phyloP scores from a whole-genome alignment of 1,140 invertebrate genomes.

The Bombus pyrosoma region DNA sequence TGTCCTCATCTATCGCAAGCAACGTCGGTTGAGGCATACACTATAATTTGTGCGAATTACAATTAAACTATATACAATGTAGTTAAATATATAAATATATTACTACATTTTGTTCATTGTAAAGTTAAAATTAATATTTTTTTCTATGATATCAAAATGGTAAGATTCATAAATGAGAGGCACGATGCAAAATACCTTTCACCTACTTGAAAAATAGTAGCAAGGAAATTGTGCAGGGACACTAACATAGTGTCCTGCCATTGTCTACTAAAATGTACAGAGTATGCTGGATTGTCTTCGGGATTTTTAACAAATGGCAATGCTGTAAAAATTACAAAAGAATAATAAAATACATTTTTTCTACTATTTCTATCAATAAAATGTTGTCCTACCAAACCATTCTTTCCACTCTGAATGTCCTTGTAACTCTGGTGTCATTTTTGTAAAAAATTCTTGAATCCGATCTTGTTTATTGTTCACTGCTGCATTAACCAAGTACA shows the following conservation, averaged over 20 bases:
- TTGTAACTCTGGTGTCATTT: slow-evolving; percentile 93
- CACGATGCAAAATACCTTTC: slow-evolving; percentile 48
- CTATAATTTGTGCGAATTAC: slow-evolving; percentile 75
- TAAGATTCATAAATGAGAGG: slow-evolving; percentile 22
- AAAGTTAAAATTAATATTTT: background rate
- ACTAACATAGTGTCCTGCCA: slow-evolving; percentile 97
- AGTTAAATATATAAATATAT: background rate
- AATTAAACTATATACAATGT: background rate
- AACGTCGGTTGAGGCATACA: slow-evolving; percentile 93
- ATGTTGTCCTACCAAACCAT: slow-evolving; percentile 93
- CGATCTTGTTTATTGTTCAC: slow-evolving; percentile 92
- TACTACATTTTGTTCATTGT: slow-evolving; percentile 8
- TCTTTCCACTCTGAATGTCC: slow-evolving; percentile 97
- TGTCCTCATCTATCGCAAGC: slow-evolving; percentile 93
- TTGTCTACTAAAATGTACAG: slow-evolving; percentile 94
- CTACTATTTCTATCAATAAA: background rate
- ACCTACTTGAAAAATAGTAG: slow-evolving; percentile 91
- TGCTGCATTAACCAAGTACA: slow-evolving; percentile 94
- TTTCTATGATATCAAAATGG: slow-evolving; percentile 33
- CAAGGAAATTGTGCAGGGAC: slow-evolving; percentile 97
- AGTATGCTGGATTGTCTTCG: slow-evolving; percentile 94
- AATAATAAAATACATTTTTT: slow-evolving; percentile 3
- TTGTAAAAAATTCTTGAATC: slow-evolving; percentile 94
- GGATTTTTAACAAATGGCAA: slow-evolving; percentile 95
- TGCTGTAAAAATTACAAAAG: slow-evolving; percentile 84